Base-by-base conservation (phyloP, 2,888 invertebrate species). In the Scotopteryx bipunctaria region DNA sequence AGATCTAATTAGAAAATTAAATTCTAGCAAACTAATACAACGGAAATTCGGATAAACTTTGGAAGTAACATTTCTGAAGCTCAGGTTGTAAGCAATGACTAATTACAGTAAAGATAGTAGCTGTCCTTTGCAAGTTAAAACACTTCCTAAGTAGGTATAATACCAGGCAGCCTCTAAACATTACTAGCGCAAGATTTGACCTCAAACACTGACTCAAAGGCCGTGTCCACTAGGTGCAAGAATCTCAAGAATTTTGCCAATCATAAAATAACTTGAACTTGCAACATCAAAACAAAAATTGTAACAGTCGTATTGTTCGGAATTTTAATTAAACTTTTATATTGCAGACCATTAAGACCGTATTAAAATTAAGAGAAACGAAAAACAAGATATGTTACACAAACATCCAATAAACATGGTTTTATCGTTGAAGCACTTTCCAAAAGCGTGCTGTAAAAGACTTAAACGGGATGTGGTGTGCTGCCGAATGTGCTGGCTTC, bases 361-460 rank as follows among this genome's bases (percentile, higher is more conserved):
- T 69, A 72, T 74, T 72, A 64, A 74, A 74, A 69, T 72, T 68
- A 71, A 71, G 71, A 70, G 70, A 74, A 74, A 74, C 68, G 65
- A 67, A 64, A 48, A 68, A 66, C 66, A 68, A 66, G 67, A 70
- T 65, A 67, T 68, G 58, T 66, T 67, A 69, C 66, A 69, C 66
- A 79, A 78, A 80, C 71, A 73, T 63, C 67, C 67, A 74, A 69
- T 76, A 70, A 75, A 80, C 73, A 76, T 69, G 73, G 66, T 75
- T 75, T 75, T 76, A 75, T 73, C 74, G 74, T 73, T 66, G 62
- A 70, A 76, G 73, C 77, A 81, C 83, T 83, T 86, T 84, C 83
- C 80, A 85, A 83, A 82, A 78, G 76, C 73, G 81, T 79, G 74
- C 77, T 84, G 83, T 76, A 85, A 86, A 89, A 87, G 84, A 88